Percentiles rank a stretch among this genome's conserved stretches.
Conservation (phyloP, 2,888 invertebrate species). For the Ophioninae sp. region DNA sequence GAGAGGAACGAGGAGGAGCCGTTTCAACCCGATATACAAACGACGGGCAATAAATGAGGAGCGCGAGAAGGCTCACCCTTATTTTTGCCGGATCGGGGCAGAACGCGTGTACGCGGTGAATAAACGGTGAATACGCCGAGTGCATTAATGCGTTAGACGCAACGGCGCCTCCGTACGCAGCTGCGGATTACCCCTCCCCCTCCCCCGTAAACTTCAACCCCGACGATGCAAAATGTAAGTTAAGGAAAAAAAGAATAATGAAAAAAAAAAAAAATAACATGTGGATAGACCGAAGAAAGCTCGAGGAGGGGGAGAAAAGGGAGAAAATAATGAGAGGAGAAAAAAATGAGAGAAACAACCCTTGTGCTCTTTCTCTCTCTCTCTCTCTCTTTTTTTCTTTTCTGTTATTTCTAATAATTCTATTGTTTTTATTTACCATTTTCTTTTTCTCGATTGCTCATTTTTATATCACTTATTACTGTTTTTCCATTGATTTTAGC, state of each 20-base stretch:
- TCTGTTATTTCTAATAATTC: background rate
- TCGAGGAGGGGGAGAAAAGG: background rate
- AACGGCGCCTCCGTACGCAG: slow-evolving; percentile 33
- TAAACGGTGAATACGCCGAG: background rate
- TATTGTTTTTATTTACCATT: background rate
- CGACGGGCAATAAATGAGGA: background rate
- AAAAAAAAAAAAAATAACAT: background rate
- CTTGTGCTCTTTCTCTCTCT: slow-evolving; percentile 14
- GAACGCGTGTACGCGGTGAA: background rate
- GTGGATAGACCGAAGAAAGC: background rate
- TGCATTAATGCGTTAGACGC: slow-evolving; percentile 42
- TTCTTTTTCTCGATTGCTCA: background rate
- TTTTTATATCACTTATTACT: background rate
- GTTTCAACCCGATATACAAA: background rate
- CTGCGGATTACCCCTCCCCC: slow-evolving; percentile 14
- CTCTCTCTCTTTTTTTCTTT: slow-evolving; percentile 1
- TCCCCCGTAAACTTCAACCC: slow-evolving; percentile 26
- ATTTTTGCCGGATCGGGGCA: background rate
- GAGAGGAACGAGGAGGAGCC: slow-evolving; percentile 37
- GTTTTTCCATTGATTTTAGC: background rate
- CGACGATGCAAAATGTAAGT: slow-evolving; percentile 4
- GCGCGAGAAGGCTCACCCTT: background rate
- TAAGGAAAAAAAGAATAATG: background rate
- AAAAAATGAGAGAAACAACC: slow-evolving; percentile 25
- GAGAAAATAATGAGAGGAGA: background rate